Percentiles rank a stretch among this genome's conserved stretches.
Evolutionary conservation across 2,797 vertebrate genomes (phyloP).

Genomic region (Smutsia gigantea): DNA sequence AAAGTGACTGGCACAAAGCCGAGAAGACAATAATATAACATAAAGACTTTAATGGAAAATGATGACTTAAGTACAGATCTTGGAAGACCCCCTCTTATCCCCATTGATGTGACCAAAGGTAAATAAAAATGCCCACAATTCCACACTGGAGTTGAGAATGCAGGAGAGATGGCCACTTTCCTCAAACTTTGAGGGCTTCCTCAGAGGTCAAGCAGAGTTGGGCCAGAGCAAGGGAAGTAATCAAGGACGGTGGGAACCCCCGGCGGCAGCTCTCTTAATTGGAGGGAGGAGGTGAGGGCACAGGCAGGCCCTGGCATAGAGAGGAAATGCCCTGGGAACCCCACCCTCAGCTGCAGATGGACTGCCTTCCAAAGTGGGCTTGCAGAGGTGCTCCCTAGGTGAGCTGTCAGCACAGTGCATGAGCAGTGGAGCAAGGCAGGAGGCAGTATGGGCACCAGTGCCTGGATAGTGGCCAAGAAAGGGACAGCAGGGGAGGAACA

Average conservation of each 20-base stretch:
- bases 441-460: neutral
- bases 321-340: neutral
- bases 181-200: neutral
- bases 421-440: neutral
- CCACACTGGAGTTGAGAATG: neutral
- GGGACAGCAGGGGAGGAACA: neutral
- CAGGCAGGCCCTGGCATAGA: rapidly evolving
- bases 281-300: neutral
- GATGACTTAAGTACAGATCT: neutral
- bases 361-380: neutral
- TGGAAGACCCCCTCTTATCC: neutral
- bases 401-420: rapidly evolving
- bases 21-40: neutral
- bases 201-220: neutral
- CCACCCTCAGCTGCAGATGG: too few species aligned
- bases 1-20: neutral
- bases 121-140: neutral
- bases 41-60: neutral
- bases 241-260: neutral
- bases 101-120: neutral
- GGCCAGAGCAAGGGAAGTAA: neutral
- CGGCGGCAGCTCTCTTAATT: neutral
- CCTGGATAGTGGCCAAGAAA: neutral
- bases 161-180: neutral
- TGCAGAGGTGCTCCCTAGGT: neutral